Evolutionary conservation across 2,888 invertebrate species (phyloP), one percentile per base, ranked within the genome.

Genomic region (Hecatera dysodea): DNA sequence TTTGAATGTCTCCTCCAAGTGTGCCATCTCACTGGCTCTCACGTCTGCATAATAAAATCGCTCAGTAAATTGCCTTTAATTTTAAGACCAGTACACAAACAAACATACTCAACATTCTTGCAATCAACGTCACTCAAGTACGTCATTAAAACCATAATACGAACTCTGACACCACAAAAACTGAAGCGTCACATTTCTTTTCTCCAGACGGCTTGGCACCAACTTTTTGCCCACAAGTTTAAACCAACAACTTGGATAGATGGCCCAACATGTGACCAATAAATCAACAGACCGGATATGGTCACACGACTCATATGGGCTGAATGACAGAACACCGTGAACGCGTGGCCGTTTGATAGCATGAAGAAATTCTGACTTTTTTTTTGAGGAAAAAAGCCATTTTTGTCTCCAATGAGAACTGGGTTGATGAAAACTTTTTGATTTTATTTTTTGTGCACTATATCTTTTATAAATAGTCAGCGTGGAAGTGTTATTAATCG

Each of bases 201-300:
- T 22, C 39, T 27, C 67, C 90, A 94, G 94, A 94, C 94, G 72
- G 93, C 91, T 78, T 92, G 94, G 93, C 94, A 91, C 93, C 93
- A 73, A 87, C 82, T 93, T 94, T 93, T 93, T 93, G 88, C 81
- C 64, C 68, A 75, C 77, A 39, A 73, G 72, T 84, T 79, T 81
- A 87, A 88, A 90, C 85, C 88, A 80, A 80, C 68, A 80, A 52
- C 65, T 66, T 65, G 78, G 65, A 80, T 77, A 69, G 70, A 82
- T 76, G 72, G 64, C 68, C 86, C 86, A 86, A 89, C 91, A 89
- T 89, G 90, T 90, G 90, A 86, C 79, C 86, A 63, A 93, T 93
- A 92, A 91, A 93, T 94, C 88, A 82, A 74, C 78, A 19, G 22
- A 85, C 86, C 93, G 92, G 93, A 93, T 92, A 92, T 90, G 92